Evolutionary conservation across 2,797 vertebrate genomes (phyloP).

Genomic region (Sebastes flavidus): DNA sequence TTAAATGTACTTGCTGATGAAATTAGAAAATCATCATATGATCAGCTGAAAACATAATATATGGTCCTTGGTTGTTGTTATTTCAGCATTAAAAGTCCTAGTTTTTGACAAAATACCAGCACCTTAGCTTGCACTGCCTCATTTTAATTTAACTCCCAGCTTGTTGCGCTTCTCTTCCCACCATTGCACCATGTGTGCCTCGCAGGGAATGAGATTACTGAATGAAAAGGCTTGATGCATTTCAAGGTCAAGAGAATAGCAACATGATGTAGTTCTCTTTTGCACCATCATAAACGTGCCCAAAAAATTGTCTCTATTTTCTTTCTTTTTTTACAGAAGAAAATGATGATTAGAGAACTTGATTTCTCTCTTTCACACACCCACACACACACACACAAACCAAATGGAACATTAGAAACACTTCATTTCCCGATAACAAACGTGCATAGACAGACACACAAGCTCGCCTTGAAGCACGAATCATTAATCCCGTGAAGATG

Average conservation of each 20-base stretch:
- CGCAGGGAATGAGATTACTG: slow-evolving; percentile 3
- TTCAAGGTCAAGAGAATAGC: slow-evolving; percentile 29
- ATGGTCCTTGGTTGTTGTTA: not conserved
- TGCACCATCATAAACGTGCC: not conserved
- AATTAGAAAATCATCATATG: not conserved
- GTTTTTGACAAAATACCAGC: not conserved
- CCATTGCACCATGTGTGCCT: slow-evolving; percentile 4
- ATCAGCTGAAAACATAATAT: not conserved
- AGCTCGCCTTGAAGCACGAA: slow-evolving; percentile 30
- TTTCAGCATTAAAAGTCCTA: not conserved
- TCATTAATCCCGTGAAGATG: slow-evolving; percentile 42
- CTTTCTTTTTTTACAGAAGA: slow-evolving; percentile 15
- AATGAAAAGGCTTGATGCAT: slow-evolving; percentile 11
- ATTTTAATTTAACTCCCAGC: not conserved
- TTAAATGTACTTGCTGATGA: not conserved
- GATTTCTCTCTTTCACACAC: not conserved
- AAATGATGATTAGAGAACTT: slow-evolving; percentile 38
- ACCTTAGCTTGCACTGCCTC: not conserved
- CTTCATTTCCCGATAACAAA: not conserved
- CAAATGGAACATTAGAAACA: not conserved
- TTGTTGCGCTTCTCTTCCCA: not conserved
- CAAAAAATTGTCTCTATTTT: not conserved
- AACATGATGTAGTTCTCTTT: not conserved
- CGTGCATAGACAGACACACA: not conserved
- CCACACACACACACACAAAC: not conserved